Evolutionary conservation across 2,888 invertebrate genomes (phyloP).

Genomic region (Acanthoscelides obtectus): DNA sequence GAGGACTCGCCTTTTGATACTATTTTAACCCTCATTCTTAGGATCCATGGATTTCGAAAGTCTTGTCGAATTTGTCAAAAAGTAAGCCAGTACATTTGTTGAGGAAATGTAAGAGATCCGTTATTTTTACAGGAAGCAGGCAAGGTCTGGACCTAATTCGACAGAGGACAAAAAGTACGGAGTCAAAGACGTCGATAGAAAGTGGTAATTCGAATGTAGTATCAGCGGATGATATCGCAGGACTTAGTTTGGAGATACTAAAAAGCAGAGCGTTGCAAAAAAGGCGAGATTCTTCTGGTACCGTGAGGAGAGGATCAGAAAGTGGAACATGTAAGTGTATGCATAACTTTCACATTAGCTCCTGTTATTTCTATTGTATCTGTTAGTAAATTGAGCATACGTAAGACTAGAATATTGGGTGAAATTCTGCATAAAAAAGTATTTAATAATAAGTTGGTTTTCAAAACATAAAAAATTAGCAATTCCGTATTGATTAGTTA

Average conservation of each 20-base stretch:
- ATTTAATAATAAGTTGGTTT: too few relatives aligned
- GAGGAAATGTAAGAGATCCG: background rate
- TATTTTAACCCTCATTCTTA: too few relatives aligned
- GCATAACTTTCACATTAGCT: background rate
- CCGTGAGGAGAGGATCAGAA: conserved; percentile 51
- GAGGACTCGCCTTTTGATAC: too few relatives aligned
- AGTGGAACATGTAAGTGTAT: conserved; percentile 41
- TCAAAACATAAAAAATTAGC: too few relatives aligned
- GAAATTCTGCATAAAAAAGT: too few relatives aligned
- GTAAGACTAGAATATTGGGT: too few relatives aligned
- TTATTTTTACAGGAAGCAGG: conserved; percentile 27
- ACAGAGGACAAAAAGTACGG: conserved; percentile 53
- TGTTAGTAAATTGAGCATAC: too few relatives aligned
- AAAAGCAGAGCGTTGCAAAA: conserved; percentile 36
- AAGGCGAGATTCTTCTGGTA: conserved; percentile 48
- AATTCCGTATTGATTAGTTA: too few relatives aligned
- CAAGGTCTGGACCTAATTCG: conserved; percentile 35
- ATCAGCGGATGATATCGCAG: conserved; percentile 41
- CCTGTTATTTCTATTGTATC: background rate
- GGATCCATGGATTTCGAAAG: too few relatives aligned
- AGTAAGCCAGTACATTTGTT: too few relatives aligned
- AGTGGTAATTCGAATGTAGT: conserved; percentile 36
- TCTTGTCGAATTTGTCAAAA: too few relatives aligned
- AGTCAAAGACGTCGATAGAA: conserved; percentile 50
- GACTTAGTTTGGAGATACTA: conserved; percentile 40